Percentiles rank a stretch among this genome's conserved stretches.
Evolutionary conservation across 2,888 invertebrate species (phyloP).

Genomic region (Teleogryllus oceanicus): DNA sequence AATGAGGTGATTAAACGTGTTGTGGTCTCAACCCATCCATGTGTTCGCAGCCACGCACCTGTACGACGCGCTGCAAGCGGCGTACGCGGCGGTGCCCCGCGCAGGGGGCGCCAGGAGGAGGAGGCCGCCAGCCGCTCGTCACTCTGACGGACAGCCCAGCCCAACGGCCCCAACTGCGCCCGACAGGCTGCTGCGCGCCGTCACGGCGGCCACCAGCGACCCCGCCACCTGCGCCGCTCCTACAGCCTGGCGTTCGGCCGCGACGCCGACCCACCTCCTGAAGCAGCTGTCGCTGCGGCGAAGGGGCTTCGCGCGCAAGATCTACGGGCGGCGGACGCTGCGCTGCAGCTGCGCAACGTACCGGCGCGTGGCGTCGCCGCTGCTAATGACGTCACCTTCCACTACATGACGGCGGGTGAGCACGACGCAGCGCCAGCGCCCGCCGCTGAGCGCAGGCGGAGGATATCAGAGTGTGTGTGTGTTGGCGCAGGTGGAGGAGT

Average conservation of each 20-base stretch:
- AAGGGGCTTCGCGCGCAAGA: conserved; percentile 64
- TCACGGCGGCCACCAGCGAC: too few relatives aligned
- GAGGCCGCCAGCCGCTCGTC: conserved; percentile 53
- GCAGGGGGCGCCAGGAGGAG: conserved; percentile 34
- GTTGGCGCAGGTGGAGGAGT: conserved; percentile 48
- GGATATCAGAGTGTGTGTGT: too few relatives aligned
- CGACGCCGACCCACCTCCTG: conserved; percentile 63
- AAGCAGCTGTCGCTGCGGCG: conserved; percentile 63
- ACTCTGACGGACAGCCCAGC: conserved; percentile 65
- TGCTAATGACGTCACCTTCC: conserved; percentile 63
- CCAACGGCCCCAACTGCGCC: conserved; percentile 59
- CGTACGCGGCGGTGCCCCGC: conserved; percentile 54
- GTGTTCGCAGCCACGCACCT: conserved; percentile 61
- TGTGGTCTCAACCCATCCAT: too few relatives aligned
- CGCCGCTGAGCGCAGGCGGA: too few relatives aligned
- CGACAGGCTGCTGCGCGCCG: conserved; percentile 50
- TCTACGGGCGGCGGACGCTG: conserved; percentile 67
- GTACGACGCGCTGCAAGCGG: conserved; percentile 57
- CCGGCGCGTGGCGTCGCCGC: conserved; percentile 64
- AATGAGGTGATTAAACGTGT: too few relatives aligned
- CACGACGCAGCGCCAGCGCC: too few relatives aligned
- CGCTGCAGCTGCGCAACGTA: conserved; percentile 63
- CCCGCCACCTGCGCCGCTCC: conserved; percentile 43
- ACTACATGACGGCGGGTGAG: conserved; percentile 56
- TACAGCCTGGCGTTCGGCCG: conserved; percentile 68